Base-by-base conservation (phyloP, 2,797 vertebrate species). In the Crocidura indochinensis region DNA sequence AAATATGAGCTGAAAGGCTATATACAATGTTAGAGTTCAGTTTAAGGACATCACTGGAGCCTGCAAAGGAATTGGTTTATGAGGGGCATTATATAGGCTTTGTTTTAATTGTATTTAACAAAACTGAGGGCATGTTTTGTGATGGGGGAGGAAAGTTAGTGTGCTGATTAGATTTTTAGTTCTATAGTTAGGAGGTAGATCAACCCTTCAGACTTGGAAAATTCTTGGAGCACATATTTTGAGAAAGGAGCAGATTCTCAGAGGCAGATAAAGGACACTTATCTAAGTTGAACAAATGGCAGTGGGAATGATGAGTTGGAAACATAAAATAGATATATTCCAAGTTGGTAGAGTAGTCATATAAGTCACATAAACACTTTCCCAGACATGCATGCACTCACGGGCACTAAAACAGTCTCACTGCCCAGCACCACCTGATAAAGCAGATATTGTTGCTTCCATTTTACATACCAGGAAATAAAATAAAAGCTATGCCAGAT, bases 301-400 rank as follows among this genome's bases (percentile, higher is more conserved):
- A 10, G n/a, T 69, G 8, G 10, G 24, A 67, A 89, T 81, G 75
- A 71, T n/a, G 75, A 38, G 74, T 31, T 67, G 17, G 38, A 82
- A 76, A 81, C 44, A 31, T 84, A 51, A 86, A 72, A 85, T 29
- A 84, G 56, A 72, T 27, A 53, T 49, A 69, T 17, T 85, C 62
- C n/a, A 82, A 46, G 64, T n/a, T 60, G 81, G 69, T 65, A 51
- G 72, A 51, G 29, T 65, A 84, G 73, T 73, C 29, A 27, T 31
- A 79, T 10, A 24, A 27, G 67, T 53, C 29, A 26, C 44, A 9
- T 46, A 79, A 24, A 29, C 6, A 24, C 46, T 29, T 46, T 60
- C n/a, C n/a, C n/a, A 56, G 1, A 47, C 19, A 60, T n/a, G 67
- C 5, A n/a, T n/a, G 46, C 15, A 53, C 17, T 10, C n/a, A 71